Evolutionary conservation across 2,888 invertebrate species (phyloP).

Genomic region (Ethmia dodecea): DNA sequence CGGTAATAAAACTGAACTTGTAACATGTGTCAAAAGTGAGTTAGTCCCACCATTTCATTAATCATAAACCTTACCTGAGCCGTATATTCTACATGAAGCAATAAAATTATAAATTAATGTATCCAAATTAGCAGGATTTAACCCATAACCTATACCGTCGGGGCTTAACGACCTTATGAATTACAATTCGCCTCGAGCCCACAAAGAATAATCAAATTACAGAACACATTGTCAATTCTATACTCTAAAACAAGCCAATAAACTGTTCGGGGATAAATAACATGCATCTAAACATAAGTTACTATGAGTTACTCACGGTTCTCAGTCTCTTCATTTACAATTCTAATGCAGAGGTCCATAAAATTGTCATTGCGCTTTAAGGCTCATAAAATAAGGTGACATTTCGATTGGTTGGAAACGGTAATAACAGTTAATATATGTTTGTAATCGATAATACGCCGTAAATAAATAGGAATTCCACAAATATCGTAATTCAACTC

Average conservation of each 20-base stretch:
- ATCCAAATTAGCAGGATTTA: too few species aligned
- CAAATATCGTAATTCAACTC: slow-evolving; percentile 35
- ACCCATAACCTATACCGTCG: slow-evolving; percentile 3
- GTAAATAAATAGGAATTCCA: slow-evolving; percentile 35
- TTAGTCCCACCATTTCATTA: too few species aligned
- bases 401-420: slow-evolving; percentile 4
- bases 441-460: slow-evolving; percentile 25
- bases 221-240: slow-evolving; percentile 3
- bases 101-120: too few species aligned
- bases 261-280: slow-evolving; percentile 30
- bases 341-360: too few species aligned
- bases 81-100: too few species aligned
- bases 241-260: slow-evolving; percentile 6
- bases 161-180: neutral
- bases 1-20: too few species aligned
- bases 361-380: too few species aligned
- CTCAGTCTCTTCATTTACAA: too few species aligned
- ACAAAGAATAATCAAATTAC: slow-evolving; percentile 4
- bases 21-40: too few species aligned
- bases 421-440: slow-evolving; percentile 12
- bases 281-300: slow-evolving; percentile 30
- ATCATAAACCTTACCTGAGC: too few species aligned
- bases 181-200: neutral
- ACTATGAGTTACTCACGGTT: too few species aligned
- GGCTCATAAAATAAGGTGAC: slow-evolving; percentile 13